A percentile compares a stretch with the other conserved stretches of the same genome.
phyloP scores from a whole-genome alignment of 2,888 invertebrate genomes.

The Cybosia mesomella region DNA sequence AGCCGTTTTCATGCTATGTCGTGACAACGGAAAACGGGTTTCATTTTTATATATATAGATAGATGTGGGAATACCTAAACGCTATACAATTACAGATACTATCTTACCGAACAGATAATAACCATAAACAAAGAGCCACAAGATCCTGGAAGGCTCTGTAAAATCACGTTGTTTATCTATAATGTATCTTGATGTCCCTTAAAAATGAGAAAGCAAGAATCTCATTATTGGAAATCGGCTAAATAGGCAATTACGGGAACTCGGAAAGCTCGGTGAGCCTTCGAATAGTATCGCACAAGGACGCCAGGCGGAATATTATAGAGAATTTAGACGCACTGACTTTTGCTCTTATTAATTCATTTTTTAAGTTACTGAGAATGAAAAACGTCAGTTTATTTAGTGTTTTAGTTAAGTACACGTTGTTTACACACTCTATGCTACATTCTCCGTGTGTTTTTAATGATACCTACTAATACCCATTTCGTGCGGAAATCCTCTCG shows the following conservation, averaged over 20 bases:
- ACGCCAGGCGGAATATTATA: not conserved
- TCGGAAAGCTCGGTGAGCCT: not conserved
- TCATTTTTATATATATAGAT: too few relatives aligned
- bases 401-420: too few relatives aligned
- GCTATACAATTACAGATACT: conserved; percentile 12
- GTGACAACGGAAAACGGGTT: too few relatives aligned
- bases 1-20: too few relatives aligned
- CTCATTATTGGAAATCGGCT: conserved; percentile 27
- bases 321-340: not conserved
- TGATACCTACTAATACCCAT: too few relatives aligned
- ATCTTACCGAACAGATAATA: not conserved
- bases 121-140: not conserved
- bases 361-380: not conserved
- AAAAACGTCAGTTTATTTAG: not conserved
- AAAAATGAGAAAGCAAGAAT: conserved; percentile 25
- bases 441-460: too few relatives aligned
- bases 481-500: too few relatives aligned
- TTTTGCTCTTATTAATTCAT: not conserved
- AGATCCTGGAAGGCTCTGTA: conserved; percentile 5
- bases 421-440: too few relatives aligned
- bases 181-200: conserved; percentile 19
- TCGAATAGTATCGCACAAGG: not conserved
- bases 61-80: not conserved
- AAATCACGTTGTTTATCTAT: conserved; percentile 25
- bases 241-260: conserved; percentile 13